phyloP scores from a whole-genome alignment of 2,797 vertebrate genomes.

The Centroberyx gerrardi region DNA sequence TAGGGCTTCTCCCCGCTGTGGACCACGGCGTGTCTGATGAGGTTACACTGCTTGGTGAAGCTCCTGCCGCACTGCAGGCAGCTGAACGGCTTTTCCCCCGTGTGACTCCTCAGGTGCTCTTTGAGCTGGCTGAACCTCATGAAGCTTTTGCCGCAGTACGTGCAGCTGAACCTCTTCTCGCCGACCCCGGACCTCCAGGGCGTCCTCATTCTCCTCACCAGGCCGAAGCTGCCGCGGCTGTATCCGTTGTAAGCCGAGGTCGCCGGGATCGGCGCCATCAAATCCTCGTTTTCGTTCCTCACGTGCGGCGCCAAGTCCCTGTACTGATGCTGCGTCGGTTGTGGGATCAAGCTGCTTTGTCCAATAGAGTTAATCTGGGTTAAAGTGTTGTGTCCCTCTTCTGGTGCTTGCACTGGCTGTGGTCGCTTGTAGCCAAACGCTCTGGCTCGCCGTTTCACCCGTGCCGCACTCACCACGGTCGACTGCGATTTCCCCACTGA shows the following conservation, averaged over 20 bases:
- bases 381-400: constrained; percentile 22
- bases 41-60: constrained; percentile 84
- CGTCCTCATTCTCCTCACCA: constrained; percentile 64
- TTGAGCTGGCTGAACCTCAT: constrained; percentile 81
- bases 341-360: constrained; percentile 5
- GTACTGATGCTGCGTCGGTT: constrained; percentile 29
- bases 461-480: background rate
- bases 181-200: constrained; percentile 65
- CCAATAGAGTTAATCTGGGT: constrained; percentile 25
- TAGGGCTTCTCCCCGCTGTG: constrained; percentile 84
- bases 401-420: constrained; percentile 1
- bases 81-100: constrained; percentile 81
- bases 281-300: constrained; percentile 9
- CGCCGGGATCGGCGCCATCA: rapidly evolving
- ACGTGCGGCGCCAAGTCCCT: background rate
- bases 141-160: constrained; percentile 79
- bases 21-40: constrained; percentile 80
- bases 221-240: constrained; percentile 48
- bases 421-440: constrained; percentile 43
- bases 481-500: constrained; percentile 35
- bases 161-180: constrained; percentile 80
- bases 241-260: constrained; percentile 16
- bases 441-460: constrained; percentile 44
- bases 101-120: constrained; percentile 83
- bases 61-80: constrained; percentile 80